Evolutionary conservation across 2,888 invertebrate species (phyloP), one percentile per base, ranked within the genome.

Genomic region (Strigamia crassipes): DNA sequence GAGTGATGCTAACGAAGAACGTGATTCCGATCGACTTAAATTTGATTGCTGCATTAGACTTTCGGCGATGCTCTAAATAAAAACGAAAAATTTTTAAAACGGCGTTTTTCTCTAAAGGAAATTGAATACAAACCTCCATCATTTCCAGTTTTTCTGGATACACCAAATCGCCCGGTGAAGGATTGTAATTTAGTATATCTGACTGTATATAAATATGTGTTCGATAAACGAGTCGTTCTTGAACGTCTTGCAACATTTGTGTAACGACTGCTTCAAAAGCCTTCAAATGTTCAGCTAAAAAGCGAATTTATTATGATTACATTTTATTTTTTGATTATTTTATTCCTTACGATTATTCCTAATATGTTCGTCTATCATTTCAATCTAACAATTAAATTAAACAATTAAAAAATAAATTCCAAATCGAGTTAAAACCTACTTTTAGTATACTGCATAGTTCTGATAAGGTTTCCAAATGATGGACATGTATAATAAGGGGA

Each of bases 71-170:
- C 87, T 88, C 88, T 88, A 84, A 46, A 84, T 83, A 81, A 81
- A 83, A n/a, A 73, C 3, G 77, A 34, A 79, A 46, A 79, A 82
- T 27, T 46, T 81, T 51, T 27, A 79, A 83, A 77, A 77, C 1
- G 10, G 23, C 12, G 9, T 27, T 13, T 18, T 6, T 73, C 1
- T 27, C 73, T 3, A 27, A 27, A 18, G 61, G 8, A 34, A 81
- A 38, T 18, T 12, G 66, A 46, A 38, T 41, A 82, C n/a, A 81
- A 84, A 89, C 95, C 91, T 97, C 96, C 97, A 99, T 99, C 95
- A 99, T 97, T 88, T 95, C 92, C 83, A 99, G 90, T 88, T 99
- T 98, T 85, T 97, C 96, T 0, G 99, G 99, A 90, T 99, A 99
- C 0, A 98, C 97, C 83, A 99, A 91, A 90, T 99, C 99, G 0